Evolutionary conservation across 2,797 vertebrate genomes (phyloP), one percentile per base, ranked within the genome.

Genomic region (Trachops cirrhosus): DNA sequence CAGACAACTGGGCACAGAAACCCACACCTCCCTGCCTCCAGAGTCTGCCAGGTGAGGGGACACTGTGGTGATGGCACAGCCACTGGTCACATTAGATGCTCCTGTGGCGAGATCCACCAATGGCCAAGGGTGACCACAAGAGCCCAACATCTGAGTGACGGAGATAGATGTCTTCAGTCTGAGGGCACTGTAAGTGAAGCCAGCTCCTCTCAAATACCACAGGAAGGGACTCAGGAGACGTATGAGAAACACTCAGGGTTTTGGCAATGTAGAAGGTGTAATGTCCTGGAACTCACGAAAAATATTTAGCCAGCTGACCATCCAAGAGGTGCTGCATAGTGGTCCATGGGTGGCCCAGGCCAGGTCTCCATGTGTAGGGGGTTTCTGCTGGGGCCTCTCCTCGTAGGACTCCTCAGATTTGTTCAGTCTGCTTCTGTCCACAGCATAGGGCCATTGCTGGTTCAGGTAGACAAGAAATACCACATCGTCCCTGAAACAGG

Each of bases 401-500:
- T 98, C 98, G 0, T 99, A 99, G 16, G 99, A 99, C 97, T 98
- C 98, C 86, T 99, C 99, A 2, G 98, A 99, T 77, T 99, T 99
- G 67, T 99, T 99, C 96, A 99, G 98, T 98, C 99, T 99, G 98
- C 98, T 98, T 98, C 99, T 99, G 98, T 99, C 99, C 96, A 98
- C 97, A 86, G 98, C 98, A 94, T 99, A 99, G 97, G 98, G 98
- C 99, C 99, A 99, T 97, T 99, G 98, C 99, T 99, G 99, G 98
- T 99, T 99, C 89, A 99, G 99, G 98, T 99, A 99, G 86, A 99
- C 98, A 83, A 99, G 98, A 97, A 99, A 99, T 83, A 99, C 98
- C 6, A 99, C 99, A 93, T 99, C 99, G n/a, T 99, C 99, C 98
- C 99, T 98, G 98, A 99, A 99, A 98, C 99, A 99, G 3, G 99